Evolutionary conservation across 2,797 vertebrate genomes (phyloP).

Genomic region (Notamacropus eugenii): DNA sequence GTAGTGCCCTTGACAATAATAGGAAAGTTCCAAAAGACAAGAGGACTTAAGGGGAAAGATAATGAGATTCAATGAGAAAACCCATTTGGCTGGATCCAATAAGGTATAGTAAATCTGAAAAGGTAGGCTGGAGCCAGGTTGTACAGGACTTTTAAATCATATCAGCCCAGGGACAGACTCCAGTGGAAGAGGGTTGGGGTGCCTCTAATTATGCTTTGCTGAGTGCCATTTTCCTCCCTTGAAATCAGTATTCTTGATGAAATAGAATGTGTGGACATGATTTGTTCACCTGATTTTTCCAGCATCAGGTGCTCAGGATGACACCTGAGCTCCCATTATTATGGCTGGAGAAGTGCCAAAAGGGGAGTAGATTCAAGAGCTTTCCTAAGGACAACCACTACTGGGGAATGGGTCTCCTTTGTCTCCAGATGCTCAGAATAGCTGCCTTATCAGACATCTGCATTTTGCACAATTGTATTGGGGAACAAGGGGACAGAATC

Average conservation of each 20-base stretch:
- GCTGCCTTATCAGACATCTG: slow-evolving; percentile 27
- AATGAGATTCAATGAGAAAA: not conserved
- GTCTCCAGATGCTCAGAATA: not conserved
- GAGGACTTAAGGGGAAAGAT: not conserved
- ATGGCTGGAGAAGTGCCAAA: slow-evolving; percentile 2
- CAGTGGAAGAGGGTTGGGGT: slow-evolving; percentile 21
- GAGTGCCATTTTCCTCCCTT: slow-evolving; percentile 52
- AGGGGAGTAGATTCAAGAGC: not conserved
- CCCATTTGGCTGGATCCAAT: not conserved
- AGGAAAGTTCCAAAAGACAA: not conserved
- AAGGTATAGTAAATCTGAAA: not conserved
- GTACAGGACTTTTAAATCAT: not conserved
- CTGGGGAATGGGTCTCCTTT: not conserved
- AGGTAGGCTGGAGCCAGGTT: not conserved
- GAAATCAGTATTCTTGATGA: slow-evolving; percentile 4
- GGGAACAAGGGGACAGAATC: slow-evolving; percentile 25
- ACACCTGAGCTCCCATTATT: not conserved
- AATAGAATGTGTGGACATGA: slow-evolving; percentile 19
- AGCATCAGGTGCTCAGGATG: not conserved
- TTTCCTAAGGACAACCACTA: not conserved
- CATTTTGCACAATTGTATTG: slow-evolving; percentile 53
- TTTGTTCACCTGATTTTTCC: slow-evolving; percentile 13
- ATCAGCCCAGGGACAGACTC: slow-evolving; percentile 34
- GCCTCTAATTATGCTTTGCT: slow-evolving; percentile 16
- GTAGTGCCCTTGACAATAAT: not conserved